phyloP scores from a whole-genome alignment of 2,797 vertebrate species.

The Knipowitschia caucasica region DNA sequence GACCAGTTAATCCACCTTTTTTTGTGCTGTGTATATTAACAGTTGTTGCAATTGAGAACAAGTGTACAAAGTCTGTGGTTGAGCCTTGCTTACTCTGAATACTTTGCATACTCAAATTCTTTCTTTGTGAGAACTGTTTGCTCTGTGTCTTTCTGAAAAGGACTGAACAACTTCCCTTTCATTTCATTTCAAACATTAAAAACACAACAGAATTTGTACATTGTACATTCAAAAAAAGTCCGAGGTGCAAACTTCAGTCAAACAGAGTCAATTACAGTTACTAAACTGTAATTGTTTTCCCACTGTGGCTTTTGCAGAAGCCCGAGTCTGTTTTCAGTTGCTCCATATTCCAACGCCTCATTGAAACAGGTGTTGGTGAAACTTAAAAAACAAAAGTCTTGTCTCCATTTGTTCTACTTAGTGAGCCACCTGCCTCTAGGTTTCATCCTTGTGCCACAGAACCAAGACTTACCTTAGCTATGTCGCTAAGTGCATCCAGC shows the following conservation, averaged over 20 bases:
- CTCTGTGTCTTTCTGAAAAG: background rate
- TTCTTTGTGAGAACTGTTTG: background rate
- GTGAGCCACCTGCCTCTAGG: slow-evolving; percentile 49
- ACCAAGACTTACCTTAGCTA: slow-evolving; percentile 30
- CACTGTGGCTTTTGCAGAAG: slow-evolving; percentile 18
- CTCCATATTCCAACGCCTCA: slow-evolving; percentile 15
- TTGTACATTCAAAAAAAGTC: too few relatives aligned
- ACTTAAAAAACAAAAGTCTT: slow-evolving; percentile 10
- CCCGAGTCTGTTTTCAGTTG: slow-evolving; percentile 20
- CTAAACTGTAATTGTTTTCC: too few relatives aligned
- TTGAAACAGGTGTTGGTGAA: slow-evolving; percentile 42
- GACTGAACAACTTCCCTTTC: too few relatives aligned
- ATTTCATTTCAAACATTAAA: too few relatives aligned
- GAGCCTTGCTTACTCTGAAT: background rate
- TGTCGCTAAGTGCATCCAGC: slow-evolving; percentile 18
- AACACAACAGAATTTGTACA: too few relatives aligned
- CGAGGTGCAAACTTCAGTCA: too few relatives aligned
- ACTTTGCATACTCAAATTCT: background rate
- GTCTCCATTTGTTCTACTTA: slow-evolving; percentile 18
- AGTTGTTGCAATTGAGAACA: too few relatives aligned
- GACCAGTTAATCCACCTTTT: too few relatives aligned
- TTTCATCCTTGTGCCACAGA: too few relatives aligned
- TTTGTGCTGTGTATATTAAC: too few relatives aligned
- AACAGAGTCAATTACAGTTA: too few relatives aligned
- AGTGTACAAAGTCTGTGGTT: background rate